Evolutionary conservation across 2,888 invertebrate species (phyloP), one percentile per base, ranked within the genome.

Genomic region (Drosophila anceps): DNA sequence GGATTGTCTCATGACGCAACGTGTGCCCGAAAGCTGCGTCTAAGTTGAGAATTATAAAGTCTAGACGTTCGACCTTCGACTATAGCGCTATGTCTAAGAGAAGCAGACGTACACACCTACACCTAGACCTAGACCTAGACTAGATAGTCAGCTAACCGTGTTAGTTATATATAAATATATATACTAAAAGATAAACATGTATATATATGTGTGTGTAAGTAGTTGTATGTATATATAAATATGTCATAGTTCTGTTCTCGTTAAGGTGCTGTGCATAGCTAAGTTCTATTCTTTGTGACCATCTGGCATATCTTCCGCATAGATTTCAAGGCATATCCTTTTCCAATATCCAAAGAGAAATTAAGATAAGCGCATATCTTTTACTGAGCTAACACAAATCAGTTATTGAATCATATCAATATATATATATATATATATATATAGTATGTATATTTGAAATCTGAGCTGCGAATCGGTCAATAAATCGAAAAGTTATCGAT

Each of bases 11-110:
- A 96, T 97, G 94, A 96, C 97, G 90, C 96, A 96, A 92, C 95
- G 97, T 92, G 95, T 97, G 92, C 97, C 97, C 50, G 97, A 97
- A 93, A 97, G 97, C 92, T 97, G 97, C 94, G 97, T 97, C 90
- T 97, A 96, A 95, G 81, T 68, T 75, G 46, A 44, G 20, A 55
- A 54, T 41, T 57, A 77, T 58, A 60, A 18, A 35, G 43, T 67
- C 51, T 61, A 61, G 39, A 67, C 67, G n/a, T 37, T 24, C 24
- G 27, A 44, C 20, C 35, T 7, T n/a, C n/a, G 35, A 35, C 15
- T 33, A 20, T 18, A 29, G 27, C 15, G 24, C 43, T 27, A 46
- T 27, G 24, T 27, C 9, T 27, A n/a, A 20, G 15, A 13, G 33
- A 33, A 13, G 13, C 20, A 65, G 37, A 54, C 48, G 50, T 51